phyloP scores from a whole-genome alignment of 2,797 vertebrate species.

The Darevskia mixta region DNA sequence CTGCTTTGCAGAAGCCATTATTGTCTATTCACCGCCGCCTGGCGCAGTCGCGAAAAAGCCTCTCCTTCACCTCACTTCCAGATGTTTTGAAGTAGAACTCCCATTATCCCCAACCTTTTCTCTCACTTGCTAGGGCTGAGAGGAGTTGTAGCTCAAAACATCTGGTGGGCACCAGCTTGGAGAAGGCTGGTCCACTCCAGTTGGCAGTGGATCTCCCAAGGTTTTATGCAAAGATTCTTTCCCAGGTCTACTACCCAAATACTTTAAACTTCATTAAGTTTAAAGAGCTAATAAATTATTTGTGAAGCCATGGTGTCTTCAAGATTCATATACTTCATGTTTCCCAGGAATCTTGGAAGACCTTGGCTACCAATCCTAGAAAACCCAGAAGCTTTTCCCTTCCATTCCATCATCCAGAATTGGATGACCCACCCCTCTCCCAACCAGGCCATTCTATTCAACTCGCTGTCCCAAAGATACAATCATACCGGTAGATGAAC shows the following conservation, averaged over 20 bases:
- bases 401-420: too few species aligned
- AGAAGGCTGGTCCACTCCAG: not conserved
- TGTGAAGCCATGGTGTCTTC: not conserved
- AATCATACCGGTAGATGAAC: not conserved
- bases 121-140: too few species aligned
- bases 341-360: not conserved
- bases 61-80: too few species aligned
- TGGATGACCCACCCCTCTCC: not conserved
- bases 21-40: too few species aligned
- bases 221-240: not conserved
- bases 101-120: too few species aligned
- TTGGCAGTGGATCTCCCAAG: not conserved
- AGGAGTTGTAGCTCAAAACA: too few species aligned
- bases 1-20: constrained; percentile 87
- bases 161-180: too few species aligned
- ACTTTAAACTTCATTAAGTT: not conserved
- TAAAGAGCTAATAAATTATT: not conserved
- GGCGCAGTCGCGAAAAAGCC: too few species aligned
- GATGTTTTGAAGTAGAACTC: not conserved
- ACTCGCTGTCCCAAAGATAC: not conserved
- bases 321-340: not conserved
- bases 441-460: not conserved
- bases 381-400: not conserved
- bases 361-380: not conserved
- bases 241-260: not conserved